A percentile compares a stretch with the other conserved stretches of the same genome.
These are phyloP conservation scores for Rhinophrynus dorsalis DNA, from an alignment of 2,797 vertebrate genomes.

Conservation along the genomic window DNA sequence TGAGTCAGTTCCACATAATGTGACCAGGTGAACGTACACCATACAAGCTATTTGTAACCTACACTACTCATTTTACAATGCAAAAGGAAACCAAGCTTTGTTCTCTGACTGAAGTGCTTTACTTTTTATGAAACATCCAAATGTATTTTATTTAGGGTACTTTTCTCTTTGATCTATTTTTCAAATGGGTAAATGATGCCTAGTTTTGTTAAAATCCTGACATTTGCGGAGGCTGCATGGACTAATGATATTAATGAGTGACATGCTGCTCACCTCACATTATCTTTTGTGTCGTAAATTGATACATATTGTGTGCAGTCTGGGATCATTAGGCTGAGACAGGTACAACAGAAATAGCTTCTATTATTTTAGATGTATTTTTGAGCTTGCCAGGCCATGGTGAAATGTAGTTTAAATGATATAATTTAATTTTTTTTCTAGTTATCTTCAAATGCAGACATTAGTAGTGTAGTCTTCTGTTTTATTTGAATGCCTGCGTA, in stretches of 20 bases:
- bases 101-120: not conserved
- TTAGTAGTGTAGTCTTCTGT: too few relatives aligned
- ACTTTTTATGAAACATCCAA: not conserved
- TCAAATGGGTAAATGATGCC: not conserved
- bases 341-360: constrained; percentile 4
- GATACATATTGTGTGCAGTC: not conserved
- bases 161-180: constrained; percentile 13
- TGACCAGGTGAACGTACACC: not conserved
- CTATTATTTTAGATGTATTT: not conserved
- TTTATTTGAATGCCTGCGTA: too few relatives aligned
- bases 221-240: not conserved
- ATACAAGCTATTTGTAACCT: not conserved
- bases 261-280: constrained; percentile 11
- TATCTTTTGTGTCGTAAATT: constrained; percentile 24
- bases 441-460: too few relatives aligned
- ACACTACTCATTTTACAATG: not conserved
- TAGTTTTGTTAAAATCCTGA: constrained; percentile 29
- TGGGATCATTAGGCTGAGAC: not conserved
- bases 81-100: not conserved
- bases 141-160: not conserved
- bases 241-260: constrained; percentile 6
- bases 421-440: too few relatives aligned
- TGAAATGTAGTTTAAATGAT: too few relatives aligned
- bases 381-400: too few relatives aligned
- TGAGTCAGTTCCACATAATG: not conserved